phyloP scores from a whole-genome alignment of 1,140 invertebrate genomes.

The Rhyacophila brunnea region DNA sequence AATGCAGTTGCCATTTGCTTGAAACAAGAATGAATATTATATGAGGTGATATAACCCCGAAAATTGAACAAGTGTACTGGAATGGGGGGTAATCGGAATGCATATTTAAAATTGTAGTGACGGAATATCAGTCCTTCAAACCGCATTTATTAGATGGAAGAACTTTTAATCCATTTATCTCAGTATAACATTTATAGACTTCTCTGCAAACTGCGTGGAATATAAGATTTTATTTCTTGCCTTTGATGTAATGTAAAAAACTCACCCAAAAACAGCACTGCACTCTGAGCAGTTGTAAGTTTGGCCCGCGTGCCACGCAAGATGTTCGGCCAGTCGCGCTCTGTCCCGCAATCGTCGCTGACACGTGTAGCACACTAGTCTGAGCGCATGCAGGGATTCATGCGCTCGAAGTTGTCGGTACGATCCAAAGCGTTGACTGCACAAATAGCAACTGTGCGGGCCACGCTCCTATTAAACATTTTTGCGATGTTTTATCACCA shows the following conservation, averaged over 20 bases:
- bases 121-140: neutral
- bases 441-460: slow-evolving; percentile 13
- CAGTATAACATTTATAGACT: neutral
- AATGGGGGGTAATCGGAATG: too few species aligned
- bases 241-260: neutral
- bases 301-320: slow-evolving; percentile 27
- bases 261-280: slow-evolving; percentile 17
- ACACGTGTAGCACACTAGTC: slow-evolving; percentile 25
- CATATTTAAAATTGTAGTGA: neutral
- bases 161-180: neutral
- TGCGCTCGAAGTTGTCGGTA: slow-evolving; percentile 12
- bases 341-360: slow-evolving; percentile 11
- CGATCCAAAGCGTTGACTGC: slow-evolving; percentile 20
- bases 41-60: too few species aligned
- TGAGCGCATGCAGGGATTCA: slow-evolving; percentile 9
- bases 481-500: too few species aligned
- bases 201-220: neutral
- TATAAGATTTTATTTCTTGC: neutral
- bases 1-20: too few species aligned
- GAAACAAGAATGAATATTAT: too few species aligned
- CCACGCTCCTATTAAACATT: slow-evolving; percentile 21
- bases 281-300: slow-evolving; percentile 19
- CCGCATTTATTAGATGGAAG: neutral
- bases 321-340: slow-evolving; percentile 19
- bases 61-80: too few species aligned